A percentile compares a stretch with the other conserved stretches of the same genome.
These are phyloP conservation scores for Clivina fossor DNA, from an alignment of 2,888 invertebrate species.

Conservation along the genomic window DNA sequence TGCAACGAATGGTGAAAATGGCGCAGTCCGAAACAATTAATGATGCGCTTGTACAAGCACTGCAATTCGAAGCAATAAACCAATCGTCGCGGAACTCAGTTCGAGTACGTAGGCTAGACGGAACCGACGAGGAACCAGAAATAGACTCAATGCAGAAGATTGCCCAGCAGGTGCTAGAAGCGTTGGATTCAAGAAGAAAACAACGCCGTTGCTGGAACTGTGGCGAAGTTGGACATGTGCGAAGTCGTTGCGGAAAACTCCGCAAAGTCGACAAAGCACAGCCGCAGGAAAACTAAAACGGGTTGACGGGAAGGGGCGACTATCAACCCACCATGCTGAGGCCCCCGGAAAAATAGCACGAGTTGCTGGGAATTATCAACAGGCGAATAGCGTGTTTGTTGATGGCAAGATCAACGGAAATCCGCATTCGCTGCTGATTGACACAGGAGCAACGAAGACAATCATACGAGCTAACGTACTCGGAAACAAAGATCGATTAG, in stretches of 20 bases:
- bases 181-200: background rate
- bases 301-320: background rate
- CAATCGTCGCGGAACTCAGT: background rate
- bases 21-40: background rate
- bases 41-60: background rate
- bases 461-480: no score
- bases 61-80: background rate
- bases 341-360: background rate
- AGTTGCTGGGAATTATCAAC: background rate
- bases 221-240: no score
- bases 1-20: no score
- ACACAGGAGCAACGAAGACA: background rate
- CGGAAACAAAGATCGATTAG: no score
- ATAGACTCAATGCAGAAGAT: background rate
- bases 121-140: background rate
- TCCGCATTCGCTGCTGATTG: background rate
- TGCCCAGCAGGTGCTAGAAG: background rate
- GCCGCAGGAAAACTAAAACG: background rate
- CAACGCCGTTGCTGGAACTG: background rate
- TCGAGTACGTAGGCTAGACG: background rate
- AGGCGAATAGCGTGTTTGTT: background rate
- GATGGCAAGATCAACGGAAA: background rate
- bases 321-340: background rate
- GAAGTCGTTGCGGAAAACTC: no score
- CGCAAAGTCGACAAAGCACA: no score